Conservation (phyloP, 1,140 invertebrate species). For the Pseudoatta argentina region DNA sequence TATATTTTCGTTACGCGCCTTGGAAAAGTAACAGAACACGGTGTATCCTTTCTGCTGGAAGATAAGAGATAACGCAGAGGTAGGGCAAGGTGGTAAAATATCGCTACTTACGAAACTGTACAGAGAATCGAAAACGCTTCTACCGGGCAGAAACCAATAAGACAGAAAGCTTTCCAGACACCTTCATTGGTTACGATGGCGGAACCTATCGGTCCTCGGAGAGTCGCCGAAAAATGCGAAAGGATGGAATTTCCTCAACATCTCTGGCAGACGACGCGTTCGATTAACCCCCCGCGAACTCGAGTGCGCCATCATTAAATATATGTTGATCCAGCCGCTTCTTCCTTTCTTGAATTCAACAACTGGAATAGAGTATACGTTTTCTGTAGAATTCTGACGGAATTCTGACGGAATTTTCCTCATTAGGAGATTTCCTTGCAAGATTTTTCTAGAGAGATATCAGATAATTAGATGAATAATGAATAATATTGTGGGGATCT, state of each 20-base stretch:
- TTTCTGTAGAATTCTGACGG: background rate
- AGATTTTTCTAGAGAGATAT: conserved; percentile 3
- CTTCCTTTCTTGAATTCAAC: conserved; percentile 8
- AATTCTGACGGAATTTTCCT: background rate
- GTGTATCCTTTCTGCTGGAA: background rate
- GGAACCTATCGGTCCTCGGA: conserved; percentile 36
- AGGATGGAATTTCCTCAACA: background rate
- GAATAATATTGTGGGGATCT: background rate
- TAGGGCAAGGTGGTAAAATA: conserved; percentile 48
- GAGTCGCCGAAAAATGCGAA: conserved; percentile 33
- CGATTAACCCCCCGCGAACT: conserved; percentile 17
- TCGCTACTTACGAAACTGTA: conserved; percentile 50
- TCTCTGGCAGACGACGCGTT: background rate
- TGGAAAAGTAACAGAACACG: conserved; percentile 8
- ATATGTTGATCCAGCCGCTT: background rate
- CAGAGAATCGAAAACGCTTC: conserved; percentile 36
- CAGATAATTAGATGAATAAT: background rate
- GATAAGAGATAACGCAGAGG: conserved; percentile 25
- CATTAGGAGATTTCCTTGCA: background rate
- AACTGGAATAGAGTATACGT: background rate
- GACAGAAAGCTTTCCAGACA: conserved; percentile 50
- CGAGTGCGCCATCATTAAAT: conserved; percentile 7
- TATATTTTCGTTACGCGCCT: conserved; percentile 10
- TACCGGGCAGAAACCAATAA: conserved; percentile 39
- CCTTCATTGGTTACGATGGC: conserved; percentile 49